These are phyloP conservation scores for Zophobas morio DNA, from an alignment of 1,140 invertebrate species.

Conservation along the genomic window DNA sequence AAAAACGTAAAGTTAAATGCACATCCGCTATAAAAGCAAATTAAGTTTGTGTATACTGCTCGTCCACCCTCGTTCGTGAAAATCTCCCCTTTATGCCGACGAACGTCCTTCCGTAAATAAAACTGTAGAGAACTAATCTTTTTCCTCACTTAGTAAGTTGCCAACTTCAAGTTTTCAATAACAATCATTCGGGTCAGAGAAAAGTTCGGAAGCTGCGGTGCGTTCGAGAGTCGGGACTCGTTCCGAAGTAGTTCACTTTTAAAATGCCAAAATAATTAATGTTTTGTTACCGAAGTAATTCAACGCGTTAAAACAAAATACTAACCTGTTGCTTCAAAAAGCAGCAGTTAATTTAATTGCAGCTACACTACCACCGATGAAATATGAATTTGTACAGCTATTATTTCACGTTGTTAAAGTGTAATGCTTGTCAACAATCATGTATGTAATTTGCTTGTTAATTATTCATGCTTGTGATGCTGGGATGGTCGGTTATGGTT, in stretches of 20 bases:
- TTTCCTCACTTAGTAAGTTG: slow-evolving; percentile 1
- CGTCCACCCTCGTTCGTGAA: not conserved
- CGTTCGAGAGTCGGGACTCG: slow-evolving; percentile 2
- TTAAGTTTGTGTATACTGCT: not conserved
- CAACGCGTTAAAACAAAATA: slow-evolving; percentile 36
- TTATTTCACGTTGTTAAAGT: slow-evolving; percentile 22
- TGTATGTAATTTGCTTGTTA: slow-evolving; percentile 16
- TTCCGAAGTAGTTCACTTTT: slow-evolving; percentile 17
- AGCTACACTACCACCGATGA: slow-evolving; percentile 28
- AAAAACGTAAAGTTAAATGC: not conserved
- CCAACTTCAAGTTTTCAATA: slow-evolving; percentile 26
- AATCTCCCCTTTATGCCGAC: not conserved
- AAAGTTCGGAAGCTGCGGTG: slow-evolving; percentile 8
- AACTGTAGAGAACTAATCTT: slow-evolving; percentile 19
- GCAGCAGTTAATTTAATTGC: slow-evolving; percentile 36
- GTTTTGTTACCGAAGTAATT: slow-evolving; percentile 39
- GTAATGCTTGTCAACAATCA: slow-evolving; percentile 31
- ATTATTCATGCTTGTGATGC: slow-evolving; percentile 20
- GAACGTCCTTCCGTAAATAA: not conserved
- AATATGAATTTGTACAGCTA: slow-evolving; percentile 37
- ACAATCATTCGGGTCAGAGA: slow-evolving; percentile 10
- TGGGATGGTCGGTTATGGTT: slow-evolving; percentile 12
- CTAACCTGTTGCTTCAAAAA: slow-evolving; percentile 41
- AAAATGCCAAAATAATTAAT: slow-evolving; percentile 35
- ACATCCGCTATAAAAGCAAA: not conserved